phyloP scores from a whole-genome alignment of 2,888 invertebrate species.

The Silvanus unidentatus region DNA sequence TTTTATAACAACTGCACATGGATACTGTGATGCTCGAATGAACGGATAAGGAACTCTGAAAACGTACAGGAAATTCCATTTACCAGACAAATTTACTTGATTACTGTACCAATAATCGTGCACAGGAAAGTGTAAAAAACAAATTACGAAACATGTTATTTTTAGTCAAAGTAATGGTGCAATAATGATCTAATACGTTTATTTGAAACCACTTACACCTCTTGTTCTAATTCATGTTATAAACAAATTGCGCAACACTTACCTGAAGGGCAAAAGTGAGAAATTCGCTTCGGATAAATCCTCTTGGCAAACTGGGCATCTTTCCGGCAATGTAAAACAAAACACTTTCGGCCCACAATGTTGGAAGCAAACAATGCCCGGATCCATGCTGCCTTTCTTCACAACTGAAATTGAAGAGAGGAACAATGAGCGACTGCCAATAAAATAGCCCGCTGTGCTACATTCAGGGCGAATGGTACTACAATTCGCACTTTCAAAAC shows the following conservation, averaged over 20 bases:
- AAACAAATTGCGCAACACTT: no score
- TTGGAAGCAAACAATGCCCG: slow-evolving; percentile 84
- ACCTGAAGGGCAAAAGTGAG: slow-evolving; percentile 73
- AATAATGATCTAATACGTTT: no score
- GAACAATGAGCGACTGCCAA: not conserved
- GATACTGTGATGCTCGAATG: slow-evolving; percentile 71
- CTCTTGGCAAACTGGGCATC: slow-evolving; percentile 72
- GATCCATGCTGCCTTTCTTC: slow-evolving; percentile 53
- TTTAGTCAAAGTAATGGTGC: no score
- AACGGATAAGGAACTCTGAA: slow-evolving; percentile 80
- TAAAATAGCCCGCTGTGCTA: no score
- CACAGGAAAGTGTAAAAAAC: no score
- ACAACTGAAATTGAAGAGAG: not conserved
- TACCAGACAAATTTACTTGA: not conserved
- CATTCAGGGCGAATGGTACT: no score
- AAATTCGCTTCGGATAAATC: slow-evolving; percentile 52
- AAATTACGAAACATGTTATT: no score
- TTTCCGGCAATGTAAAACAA: slow-evolving; percentile 70
- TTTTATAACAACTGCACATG: slow-evolving; percentile 77
- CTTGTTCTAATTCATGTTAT: no score
- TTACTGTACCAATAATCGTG: not conserved
- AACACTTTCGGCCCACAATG: slow-evolving; percentile 81
- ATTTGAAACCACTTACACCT: no score
- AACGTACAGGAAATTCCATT: slow-evolving; percentile 33
- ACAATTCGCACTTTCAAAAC: not conserved